Evolutionary conservation across 2,888 invertebrate species (phyloP).

Genomic region (Mongoloraphidia duomilia): DNA sequence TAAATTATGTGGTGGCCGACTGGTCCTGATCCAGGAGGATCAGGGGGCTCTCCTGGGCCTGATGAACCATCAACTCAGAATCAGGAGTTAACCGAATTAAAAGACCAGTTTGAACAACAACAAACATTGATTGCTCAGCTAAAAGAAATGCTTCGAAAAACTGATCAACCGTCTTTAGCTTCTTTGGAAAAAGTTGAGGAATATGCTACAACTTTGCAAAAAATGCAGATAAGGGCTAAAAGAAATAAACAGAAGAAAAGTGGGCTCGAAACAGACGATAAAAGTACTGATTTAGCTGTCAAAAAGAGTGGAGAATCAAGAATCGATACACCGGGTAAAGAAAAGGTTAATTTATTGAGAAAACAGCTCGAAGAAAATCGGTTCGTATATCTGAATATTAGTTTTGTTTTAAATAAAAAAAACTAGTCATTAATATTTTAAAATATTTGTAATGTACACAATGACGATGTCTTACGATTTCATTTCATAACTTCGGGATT

Average conservation of each 20-base stretch:
- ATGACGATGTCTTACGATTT: too few relatives aligned
- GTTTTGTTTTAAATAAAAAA: not conserved
- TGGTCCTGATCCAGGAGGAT: constrained; percentile 21
- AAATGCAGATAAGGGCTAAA: constrained; percentile 26
- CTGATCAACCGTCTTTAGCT: constrained; percentile 25
- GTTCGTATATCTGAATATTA: constrained; percentile 15
- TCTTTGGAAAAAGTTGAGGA: constrained; percentile 30
- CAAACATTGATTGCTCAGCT: constrained; percentile 28
- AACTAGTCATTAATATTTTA: not conserved
- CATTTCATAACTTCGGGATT: too few relatives aligned
- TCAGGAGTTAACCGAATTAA: constrained; percentile 24
- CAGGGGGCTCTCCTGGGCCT: constrained; percentile 20
- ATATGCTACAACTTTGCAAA: constrained; percentile 28
- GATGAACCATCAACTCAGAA: constrained; percentile 12
- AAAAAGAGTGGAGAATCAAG: constrained; percentile 12
- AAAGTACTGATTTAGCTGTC: not conserved
- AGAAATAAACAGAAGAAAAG: constrained; percentile 19
- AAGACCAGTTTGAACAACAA: constrained; percentile 29
- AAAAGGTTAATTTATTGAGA: constrained; percentile 35
- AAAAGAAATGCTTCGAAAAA: constrained; percentile 29
- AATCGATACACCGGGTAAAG: constrained; percentile 30
- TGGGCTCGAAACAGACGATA: constrained; percentile 12
- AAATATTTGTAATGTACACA: not conserved
- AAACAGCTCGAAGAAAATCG: constrained; percentile 40
- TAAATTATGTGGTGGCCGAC: constrained; percentile 25